A percentile compares a stretch with the other conserved stretches of the same genome.
Evolutionary conservation across 2,888 invertebrate genomes (phyloP).

Genomic region (Lapara coniferarum): DNA sequence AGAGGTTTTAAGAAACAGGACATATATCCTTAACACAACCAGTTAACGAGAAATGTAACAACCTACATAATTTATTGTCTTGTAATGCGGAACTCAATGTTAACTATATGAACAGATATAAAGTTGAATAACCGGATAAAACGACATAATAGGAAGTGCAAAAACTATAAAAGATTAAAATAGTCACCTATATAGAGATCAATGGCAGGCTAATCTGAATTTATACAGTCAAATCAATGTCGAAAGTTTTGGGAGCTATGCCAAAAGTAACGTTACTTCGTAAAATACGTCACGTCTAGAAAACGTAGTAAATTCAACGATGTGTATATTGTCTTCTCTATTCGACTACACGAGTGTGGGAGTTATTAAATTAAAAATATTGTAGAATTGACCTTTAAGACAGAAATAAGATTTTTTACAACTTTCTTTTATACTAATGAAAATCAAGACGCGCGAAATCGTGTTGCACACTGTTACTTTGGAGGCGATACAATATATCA

Average conservation of each 20-base stretch:
- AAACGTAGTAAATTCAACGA: neutral
- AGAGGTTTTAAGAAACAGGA: slow-evolving; percentile 12
- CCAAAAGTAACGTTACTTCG: neutral
- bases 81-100: slow-evolving; percentile 8
- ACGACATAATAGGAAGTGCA: slow-evolving; percentile 15
- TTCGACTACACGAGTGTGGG: neutral
- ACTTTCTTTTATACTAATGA: no score
- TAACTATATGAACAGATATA: neutral
- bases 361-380: no score
- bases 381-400: no score
- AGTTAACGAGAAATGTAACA: slow-evolving; percentile 1
- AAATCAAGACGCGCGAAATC: no score
- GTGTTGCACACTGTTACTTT: no score
- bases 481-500: no score
- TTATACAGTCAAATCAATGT: slow-evolving; percentile 22
- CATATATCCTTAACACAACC: neutral
- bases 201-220: slow-evolving; percentile 24
- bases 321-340: neutral
- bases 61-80: neutral
- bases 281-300: slow-evolving; percentile 4
- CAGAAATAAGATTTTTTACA: no score
- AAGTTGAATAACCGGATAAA: slow-evolving; percentile 17
- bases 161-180: slow-evolving; percentile 2
- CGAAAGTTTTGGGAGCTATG: slow-evolving; percentile 29
- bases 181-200: slow-evolving; percentile 27